Percentiles rank a stretch among this genome's conserved stretches.
Evolutionary conservation across 2,888 invertebrate genomes (phyloP).

Genomic region (Orthosia incerta): DNA sequence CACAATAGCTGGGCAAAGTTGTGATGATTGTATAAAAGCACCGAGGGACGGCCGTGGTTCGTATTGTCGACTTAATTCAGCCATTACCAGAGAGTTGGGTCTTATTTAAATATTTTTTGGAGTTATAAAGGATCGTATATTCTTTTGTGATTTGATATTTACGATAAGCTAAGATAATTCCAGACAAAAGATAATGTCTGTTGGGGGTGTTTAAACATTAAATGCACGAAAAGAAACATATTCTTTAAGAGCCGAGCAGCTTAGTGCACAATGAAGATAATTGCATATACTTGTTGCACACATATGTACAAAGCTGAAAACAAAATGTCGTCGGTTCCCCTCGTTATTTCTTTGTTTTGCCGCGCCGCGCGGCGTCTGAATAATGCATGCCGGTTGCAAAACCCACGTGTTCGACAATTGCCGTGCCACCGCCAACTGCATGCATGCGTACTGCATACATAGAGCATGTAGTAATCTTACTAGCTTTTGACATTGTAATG

Average conservation of each 20-base stretch:
- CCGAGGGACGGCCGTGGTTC: slow-evolving; percentile 5
- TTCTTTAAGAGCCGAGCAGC: background rate
- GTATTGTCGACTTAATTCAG: slow-evolving; percentile 16
- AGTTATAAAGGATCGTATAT: background rate
- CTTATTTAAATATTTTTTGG: slow-evolving; percentile 17
- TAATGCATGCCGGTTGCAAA: slow-evolving; percentile 56
- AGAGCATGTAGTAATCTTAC: slow-evolving; percentile 5
- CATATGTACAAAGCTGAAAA: slow-evolving; percentile 39
- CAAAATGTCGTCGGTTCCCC: slow-evolving; percentile 46
- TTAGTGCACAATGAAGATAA: slow-evolving; percentile 40
- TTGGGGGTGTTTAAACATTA: slow-evolving; percentile 16
- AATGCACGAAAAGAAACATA: slow-evolving; percentile 13
- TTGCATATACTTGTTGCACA: slow-evolving; percentile 36
- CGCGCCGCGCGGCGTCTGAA: slow-evolving; percentile 35
- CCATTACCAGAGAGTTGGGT: slow-evolving; percentile 12
- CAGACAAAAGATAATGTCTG: background rate
- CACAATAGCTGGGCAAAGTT: slow-evolving; percentile 23
- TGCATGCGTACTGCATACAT: slow-evolving; percentile 7
- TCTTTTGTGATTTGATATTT: slow-evolving; percentile 10
- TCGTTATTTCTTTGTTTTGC: slow-evolving; percentile 55
- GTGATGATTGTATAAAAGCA: slow-evolving; percentile 22
- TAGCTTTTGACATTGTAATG: slow-evolving; percentile 4
- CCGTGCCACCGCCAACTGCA: slow-evolving; percentile 7
- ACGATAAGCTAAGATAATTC: background rate
- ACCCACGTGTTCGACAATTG: slow-evolving; percentile 36